These are phyloP conservation scores for Eclectus roratus DNA, from an alignment of 2,113 vertebrate genomes.

Conservation along the genomic window DNA sequence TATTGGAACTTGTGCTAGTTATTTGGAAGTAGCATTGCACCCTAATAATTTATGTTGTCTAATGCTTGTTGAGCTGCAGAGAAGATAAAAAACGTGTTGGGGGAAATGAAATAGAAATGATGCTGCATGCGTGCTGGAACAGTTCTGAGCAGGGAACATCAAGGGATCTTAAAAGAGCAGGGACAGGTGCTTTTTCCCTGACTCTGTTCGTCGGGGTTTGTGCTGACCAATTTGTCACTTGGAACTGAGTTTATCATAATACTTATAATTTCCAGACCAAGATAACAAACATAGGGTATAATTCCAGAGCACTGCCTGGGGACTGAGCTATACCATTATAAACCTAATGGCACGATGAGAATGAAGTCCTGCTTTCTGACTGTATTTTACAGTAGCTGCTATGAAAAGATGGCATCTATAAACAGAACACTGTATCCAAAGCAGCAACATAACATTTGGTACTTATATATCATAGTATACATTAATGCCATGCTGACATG, in stretches of 20 bases:
- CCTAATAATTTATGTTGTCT: not conserved
- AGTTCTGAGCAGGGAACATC: not conserved
- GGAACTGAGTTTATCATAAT: not conserved
- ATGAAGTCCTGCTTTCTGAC: conserved; percentile 40
- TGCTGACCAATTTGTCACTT: not conserved
- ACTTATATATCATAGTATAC: conserved; percentile 44
- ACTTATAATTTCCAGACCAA: conserved; percentile 29
- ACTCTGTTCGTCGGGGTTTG: not conserved
- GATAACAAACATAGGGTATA: conserved; percentile 1
- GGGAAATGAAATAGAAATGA: not conserved
- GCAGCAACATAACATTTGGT: conserved; percentile 52
- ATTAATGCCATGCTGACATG: conserved; percentile 9
- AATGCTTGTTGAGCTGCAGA: not conserved
- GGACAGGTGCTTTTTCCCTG: not conserved
- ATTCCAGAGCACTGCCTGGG: conserved; percentile 5
- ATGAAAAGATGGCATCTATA: conserved; percentile 47
- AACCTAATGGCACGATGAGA: conserved; percentile 21
- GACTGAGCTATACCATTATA: conserved; percentile 10
- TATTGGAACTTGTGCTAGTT: not conserved
- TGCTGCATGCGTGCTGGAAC: not conserved
- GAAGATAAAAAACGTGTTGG: not conserved
- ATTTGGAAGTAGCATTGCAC: not conserved
- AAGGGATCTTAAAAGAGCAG: not conserved
- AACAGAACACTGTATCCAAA: conserved; percentile 57
- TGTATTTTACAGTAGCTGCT: conserved; percentile 53